These are phyloP conservation scores for Seriola dumerili DNA, from an alignment of 2,113 vertebrate genomes.

Conservation along the genomic window DNA sequence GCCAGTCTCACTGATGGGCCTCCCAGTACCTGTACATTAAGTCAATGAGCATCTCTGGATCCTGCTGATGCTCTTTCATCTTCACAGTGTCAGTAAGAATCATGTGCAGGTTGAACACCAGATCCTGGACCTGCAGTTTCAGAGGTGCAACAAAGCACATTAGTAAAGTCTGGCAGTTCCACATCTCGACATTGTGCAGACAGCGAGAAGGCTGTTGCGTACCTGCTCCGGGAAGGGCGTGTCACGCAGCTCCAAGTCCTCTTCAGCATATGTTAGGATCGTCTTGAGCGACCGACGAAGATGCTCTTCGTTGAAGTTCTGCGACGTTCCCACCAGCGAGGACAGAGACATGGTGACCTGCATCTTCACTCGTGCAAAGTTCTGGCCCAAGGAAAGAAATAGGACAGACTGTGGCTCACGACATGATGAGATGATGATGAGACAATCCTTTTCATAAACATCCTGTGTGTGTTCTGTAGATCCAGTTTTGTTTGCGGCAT, in stretches of 20 bases:
- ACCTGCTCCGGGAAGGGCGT: constrained; percentile 93
- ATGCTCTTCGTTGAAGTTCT: constrained; percentile 93
- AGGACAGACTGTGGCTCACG: neutral
- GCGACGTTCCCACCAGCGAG: constrained; percentile 90
- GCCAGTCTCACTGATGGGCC: neutral
- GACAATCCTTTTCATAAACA: neutral
- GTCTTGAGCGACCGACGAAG: constrained; percentile 92
- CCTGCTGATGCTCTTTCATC: constrained; percentile 95
- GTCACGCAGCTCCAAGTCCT: constrained; percentile 90
- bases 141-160: constrained; percentile 12
- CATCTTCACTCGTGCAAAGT: constrained; percentile 96
- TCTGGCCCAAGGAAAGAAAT: constrained; percentile 75
- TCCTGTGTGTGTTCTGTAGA: neutral
- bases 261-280: constrained; percentile 92
- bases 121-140: constrained; percentile 89
- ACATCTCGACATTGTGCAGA: neutral
- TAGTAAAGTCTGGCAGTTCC: neutral
- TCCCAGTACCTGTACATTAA: constrained; percentile 91
- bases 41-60: constrained; percentile 95
- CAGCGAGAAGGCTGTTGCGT: neutral
- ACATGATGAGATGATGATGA: neutral
- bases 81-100: constrained; percentile 95
- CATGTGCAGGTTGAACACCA: constrained; percentile 96
- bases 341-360: constrained; percentile 96
- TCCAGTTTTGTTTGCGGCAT: neutral